Evolutionary conservation across 2,888 invertebrate species (phyloP).

Genomic region (Aporophyla lueneburgensis): DNA sequence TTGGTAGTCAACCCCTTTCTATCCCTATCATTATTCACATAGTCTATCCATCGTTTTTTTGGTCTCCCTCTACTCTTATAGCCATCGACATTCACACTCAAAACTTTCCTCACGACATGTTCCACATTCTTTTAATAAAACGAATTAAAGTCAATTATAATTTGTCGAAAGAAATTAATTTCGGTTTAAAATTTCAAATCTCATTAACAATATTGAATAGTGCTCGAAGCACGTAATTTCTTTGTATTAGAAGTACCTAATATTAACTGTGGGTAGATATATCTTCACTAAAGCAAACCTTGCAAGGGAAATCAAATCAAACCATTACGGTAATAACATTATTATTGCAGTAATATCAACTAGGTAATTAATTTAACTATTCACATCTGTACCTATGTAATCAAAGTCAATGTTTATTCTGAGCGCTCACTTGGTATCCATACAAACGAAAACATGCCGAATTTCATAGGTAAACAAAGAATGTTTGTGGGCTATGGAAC

Average conservation of each 20-base stretch:
- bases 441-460: constrained; percentile 12
- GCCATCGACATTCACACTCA: too few relatives aligned
- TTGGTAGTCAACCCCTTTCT: too few relatives aligned
- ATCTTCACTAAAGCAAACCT: background rate
- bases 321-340: background rate
- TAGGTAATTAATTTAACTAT: constrained; percentile 1
- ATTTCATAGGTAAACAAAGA: background rate
- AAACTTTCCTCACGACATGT: too few relatives aligned
- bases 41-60: too few relatives aligned
- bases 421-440: constrained; percentile 29
- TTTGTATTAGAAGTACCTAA: background rate
- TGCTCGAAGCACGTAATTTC: background rate
- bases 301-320: constrained; percentile 1
- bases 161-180: too few relatives aligned
- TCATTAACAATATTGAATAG: background rate
- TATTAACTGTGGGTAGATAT: background rate
- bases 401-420: constrained; percentile 36
- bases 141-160: too few relatives aligned
- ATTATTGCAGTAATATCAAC: background rate
- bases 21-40: too few relatives aligned
- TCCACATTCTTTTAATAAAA: too few relatives aligned
- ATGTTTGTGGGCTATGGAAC: background rate
- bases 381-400: constrained; percentile 4
- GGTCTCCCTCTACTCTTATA: too few relatives aligned
- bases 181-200: background rate